Evolutionary conservation across 2,113 vertebrate genomes (phyloP).

Genomic region (Dascyllus trimaculatus): DNA sequence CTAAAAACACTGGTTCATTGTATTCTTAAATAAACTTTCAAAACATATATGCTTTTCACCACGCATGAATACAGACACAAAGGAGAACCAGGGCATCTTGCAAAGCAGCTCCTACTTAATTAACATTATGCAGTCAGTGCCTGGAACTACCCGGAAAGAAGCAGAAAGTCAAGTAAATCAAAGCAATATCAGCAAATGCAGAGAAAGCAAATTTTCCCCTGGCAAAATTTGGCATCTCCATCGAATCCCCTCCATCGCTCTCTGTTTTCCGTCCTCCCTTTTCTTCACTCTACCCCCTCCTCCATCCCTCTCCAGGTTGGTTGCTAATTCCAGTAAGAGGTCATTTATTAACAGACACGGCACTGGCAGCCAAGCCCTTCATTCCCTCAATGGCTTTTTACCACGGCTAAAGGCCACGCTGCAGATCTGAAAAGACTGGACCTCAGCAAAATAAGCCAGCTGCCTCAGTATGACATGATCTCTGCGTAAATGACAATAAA

Average conservation of each 20-base stretch:
- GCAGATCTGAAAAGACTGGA: slow-evolving; percentile 51
- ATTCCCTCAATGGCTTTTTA: slow-evolving; percentile 80
- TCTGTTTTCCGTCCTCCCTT: not conserved
- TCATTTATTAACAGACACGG: slow-evolving; percentile 77
- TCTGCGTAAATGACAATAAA: not conserved
- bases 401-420: slow-evolving; percentile 51
- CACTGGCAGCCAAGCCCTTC: slow-evolving; percentile 60
- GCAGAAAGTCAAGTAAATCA: too few relatives aligned
- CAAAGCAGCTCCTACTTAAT: too few relatives aligned
- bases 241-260: not conserved
- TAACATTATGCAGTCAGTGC: too few relatives aligned
- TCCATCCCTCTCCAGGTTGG: slow-evolving; percentile 58
- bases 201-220: too few relatives aligned
- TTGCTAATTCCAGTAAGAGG: slow-evolving; percentile 83
- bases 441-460: slow-evolving; percentile 61
- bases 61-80: too few relatives aligned
- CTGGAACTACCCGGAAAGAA: too few relatives aligned
- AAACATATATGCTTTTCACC: too few relatives aligned
- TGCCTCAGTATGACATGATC: not conserved
- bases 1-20: too few relatives aligned
- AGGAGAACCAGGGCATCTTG: too few relatives aligned
- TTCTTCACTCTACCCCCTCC: not conserved
- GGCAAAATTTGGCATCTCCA: not conserved
- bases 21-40: too few relatives aligned
- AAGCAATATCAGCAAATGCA: not conserved